phyloP scores from a whole-genome alignment of 2,888 invertebrate species.

The Andrena fulva region DNA sequence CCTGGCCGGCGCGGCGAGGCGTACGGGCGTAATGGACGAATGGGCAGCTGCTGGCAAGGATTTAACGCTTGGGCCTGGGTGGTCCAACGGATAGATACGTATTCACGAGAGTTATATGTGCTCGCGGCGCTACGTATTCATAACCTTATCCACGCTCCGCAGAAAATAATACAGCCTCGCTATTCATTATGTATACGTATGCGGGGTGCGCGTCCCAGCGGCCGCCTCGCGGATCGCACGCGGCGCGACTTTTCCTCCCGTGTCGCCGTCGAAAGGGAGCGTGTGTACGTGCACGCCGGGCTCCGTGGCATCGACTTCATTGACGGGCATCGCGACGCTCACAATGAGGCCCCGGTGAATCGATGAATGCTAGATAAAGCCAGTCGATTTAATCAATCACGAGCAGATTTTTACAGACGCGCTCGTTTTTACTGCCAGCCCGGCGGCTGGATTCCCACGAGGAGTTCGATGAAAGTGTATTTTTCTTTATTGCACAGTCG shows the following conservation, averaged over 20 bases:
- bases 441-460: background rate
- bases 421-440: background rate
- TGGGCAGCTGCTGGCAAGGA: conserved; percentile 73
- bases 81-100: conserved; percentile 72
- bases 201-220: conserved; percentile 2
- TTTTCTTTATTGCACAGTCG: background rate
- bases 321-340: conserved; percentile 31
- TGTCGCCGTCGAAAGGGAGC: conserved; percentile 45
- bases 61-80: conserved; percentile 77
- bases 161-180: conserved; percentile 76
- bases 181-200: conserved; percentile 72
- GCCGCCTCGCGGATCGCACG: conserved; percentile 54
- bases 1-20: background rate
- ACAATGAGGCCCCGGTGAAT: conserved; percentile 45
- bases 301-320: conserved; percentile 40
- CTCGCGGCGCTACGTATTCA: conserved; percentile 77
- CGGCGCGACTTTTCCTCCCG: conserved; percentile 49
- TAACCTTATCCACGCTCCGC: conserved; percentile 76
- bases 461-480: background rate
- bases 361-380: conserved; percentile 44
- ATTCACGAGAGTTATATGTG: conserved; percentile 70
- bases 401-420: conserved; percentile 5
- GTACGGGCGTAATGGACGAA: conserved; percentile 72
- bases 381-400: conserved; percentile 48
- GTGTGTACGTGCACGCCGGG: background rate